Base-by-base conservation (phyloP, 64 coral and sea anemone species). In the Pocillopora verrucosa region DNA sequence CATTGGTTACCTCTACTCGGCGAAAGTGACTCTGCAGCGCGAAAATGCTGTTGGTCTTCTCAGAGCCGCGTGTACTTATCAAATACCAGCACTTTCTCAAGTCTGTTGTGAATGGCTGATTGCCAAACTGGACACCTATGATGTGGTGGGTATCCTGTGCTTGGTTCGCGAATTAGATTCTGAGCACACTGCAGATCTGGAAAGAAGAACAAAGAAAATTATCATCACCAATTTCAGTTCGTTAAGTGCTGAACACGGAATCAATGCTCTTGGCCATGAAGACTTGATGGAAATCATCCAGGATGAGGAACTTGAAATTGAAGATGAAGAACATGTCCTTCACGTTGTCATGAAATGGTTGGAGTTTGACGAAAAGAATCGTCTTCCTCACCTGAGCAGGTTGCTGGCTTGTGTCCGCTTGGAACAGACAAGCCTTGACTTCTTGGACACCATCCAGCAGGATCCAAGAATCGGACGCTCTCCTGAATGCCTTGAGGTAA, bases 321-420 rank as follows among this genome's bases (percentile, higher is more conserved):
- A 73, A 26, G 57, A 13, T 22, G 88, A 89, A 57, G 76, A 89
- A 89, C 76, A 89, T 19, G 88, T 89, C 12, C 58, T 72, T 80
- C 17, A 59, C 36, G 88, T 56, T 80, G 45, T 80, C 41, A 58
- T 89, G 76, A 72, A 72, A 59, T 89, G 88, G 88, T 59, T 89
- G 5, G 88, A 80, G 19, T 0, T 13, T 36, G 88, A 80, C 25
- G 24, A 78, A 16, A 16, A 68, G 58, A 69, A 76, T 65, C 88
- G 88, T 72, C 34, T 30, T 10, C n/a, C 30, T 11, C 45, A 70
- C 15, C 63, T 80, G 35, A 69, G 76, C 41, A 69, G 80, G 26
- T 30, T 89, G 25, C 60, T 89, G 38, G n/a, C 65, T 6, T 72
- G 13, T 89, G 61, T 73, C 72, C 76, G 76, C 13, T 72, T 89